phyloP scores from a whole-genome alignment of 2,888 invertebrate genomes.

The Pharmacophagus antenor region DNA sequence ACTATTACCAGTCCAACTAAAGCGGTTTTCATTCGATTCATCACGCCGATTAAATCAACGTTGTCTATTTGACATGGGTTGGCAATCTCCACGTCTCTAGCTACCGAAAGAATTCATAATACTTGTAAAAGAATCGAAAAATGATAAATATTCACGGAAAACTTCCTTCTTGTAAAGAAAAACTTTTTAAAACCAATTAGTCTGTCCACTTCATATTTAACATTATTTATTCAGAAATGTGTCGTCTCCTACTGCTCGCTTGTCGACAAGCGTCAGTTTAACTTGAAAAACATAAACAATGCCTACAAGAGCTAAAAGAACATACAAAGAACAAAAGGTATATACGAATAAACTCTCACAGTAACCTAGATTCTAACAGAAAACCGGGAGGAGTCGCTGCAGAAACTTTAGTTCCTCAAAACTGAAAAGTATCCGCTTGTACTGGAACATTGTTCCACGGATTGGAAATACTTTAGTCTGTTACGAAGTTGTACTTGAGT shows the following conservation, averaged over 20 bases:
- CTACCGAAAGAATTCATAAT: not conserved
- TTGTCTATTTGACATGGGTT: constrained; percentile 9
- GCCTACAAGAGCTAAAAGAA: not conserved
- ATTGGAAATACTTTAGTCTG: too few species aligned
- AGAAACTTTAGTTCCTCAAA: not conserved
- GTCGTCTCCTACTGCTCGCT: not conserved
- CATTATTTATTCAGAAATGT: not conserved
- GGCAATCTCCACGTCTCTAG: not conserved
- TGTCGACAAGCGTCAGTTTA: not conserved
- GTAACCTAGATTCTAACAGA: not conserved
- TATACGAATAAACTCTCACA: too few species aligned
- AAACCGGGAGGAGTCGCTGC: not conserved
- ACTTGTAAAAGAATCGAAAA: not conserved
- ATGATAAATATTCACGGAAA: not conserved
- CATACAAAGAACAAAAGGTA: not conserved
- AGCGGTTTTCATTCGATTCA: not conserved
- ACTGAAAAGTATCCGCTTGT: too few species aligned
- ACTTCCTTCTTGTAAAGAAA: too few species aligned
- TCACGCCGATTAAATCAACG: not conserved
- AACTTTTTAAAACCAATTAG: too few species aligned
- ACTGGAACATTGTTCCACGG: too few species aligned
- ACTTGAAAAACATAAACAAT: not conserved
- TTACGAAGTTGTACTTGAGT: not conserved
- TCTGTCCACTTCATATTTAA: too few species aligned
- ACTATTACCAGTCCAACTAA: not conserved